Base-by-base conservation (phyloP, 2,797 vertebrate species). In the Anguilla megastoma region DNA sequence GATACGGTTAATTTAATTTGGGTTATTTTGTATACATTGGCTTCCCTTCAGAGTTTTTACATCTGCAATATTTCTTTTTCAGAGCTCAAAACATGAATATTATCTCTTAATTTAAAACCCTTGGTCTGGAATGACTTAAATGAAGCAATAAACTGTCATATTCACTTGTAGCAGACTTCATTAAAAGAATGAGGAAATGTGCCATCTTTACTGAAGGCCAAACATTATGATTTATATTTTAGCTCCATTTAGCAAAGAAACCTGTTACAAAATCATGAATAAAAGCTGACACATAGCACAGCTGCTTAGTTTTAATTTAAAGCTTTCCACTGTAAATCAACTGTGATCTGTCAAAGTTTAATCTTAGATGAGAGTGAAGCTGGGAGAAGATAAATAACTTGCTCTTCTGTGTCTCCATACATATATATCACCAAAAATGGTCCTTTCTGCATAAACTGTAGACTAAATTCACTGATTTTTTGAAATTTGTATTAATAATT, bases 271-370 rank as follows among this genome's bases (percentile, higher is more conserved):
- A 52, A n/a, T 83, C 24, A 1, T 83, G 3, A 52, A 9, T 83
- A 83, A n/a, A n/a, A 83, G 45, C 80, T 83, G 80, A 48, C 76
- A 80, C 8, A 30, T 14, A 33, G n/a, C 10, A 30, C 33, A 27
- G 27, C 74, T 18, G 74, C 33, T 76, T 14, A 76, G 24, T 41
- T 76, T 36, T 76, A 41, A 76, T 36, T 76, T 41, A 18, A 33
- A 74, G 74, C 74, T 76, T 76, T 33, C 10, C 33, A 76, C 33
- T 76, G 36, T 76, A 33, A 76, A 76, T 83, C 41, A 83, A 52
- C 9, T 50, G 24, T 12, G 16, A n/a, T 9, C 45, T 48, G 36
- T 83, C 6, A 52, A 50, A 48, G 21, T 48, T 5, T 83, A 3
- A 24, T n/a, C 2, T 48, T n/a, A 24, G 21, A 10, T 52, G 45